A percentile compares a stretch with the other conserved stretches of the same genome.
Conservation (phyloP, 2,888 invertebrate genomes). For the Lepidonotus clava region DNA sequence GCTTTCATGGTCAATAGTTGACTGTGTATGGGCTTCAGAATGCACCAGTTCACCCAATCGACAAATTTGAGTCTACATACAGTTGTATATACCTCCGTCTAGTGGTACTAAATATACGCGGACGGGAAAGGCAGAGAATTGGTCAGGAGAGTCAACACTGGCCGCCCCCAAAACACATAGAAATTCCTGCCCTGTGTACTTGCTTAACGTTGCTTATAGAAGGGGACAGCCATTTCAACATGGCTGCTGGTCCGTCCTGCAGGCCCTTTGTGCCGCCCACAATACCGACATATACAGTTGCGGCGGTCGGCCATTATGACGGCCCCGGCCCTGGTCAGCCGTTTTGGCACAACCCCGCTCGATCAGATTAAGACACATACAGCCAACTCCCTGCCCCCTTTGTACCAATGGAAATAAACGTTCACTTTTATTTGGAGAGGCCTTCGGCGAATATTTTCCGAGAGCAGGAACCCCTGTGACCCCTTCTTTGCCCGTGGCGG, state of each 20-base stretch:
- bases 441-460: constrained; percentile 45
- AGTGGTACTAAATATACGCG: too few species aligned
- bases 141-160: neutral
- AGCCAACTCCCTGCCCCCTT: neutral
- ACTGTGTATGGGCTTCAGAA: too few species aligned
- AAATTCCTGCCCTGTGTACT: neutral
- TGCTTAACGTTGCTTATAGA: constrained; percentile 11
- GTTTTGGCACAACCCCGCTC: neutral
- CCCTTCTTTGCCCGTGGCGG: constrained; percentile 7
- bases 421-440: constrained; percentile 32
- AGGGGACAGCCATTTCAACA: constrained; percentile 31
- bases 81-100: too few species aligned
- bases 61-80: too few species aligned
- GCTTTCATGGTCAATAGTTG: neutral
- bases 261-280: neutral
- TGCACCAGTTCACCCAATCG: too few species aligned
- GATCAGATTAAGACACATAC: constrained; percentile 49
- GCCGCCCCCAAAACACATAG: constrained; percentile 22
- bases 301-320: neutral
- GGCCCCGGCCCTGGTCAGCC: neutral
- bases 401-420: constrained; percentile 42
- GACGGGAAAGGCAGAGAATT: too few species aligned
- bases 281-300: constrained; percentile 47
- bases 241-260: neutral
- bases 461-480: constrained; percentile 18